Conservation (phyloP, 2,797 vertebrate species). For the Pipistrellus kuhlii region DNA sequence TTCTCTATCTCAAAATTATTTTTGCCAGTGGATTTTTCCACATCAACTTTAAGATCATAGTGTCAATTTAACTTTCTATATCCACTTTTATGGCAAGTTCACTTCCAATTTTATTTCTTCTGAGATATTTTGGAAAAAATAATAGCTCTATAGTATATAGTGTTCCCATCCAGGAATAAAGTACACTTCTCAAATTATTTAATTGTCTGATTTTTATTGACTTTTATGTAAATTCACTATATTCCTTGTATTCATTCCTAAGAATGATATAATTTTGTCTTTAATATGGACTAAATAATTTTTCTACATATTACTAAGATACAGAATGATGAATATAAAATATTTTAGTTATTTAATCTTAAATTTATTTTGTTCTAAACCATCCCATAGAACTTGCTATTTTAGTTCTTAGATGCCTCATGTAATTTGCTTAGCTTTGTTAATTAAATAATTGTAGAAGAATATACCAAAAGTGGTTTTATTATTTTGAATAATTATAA, state of each 20-base stretch:
- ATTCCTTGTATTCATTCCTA: neutral
- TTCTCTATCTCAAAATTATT: constrained; percentile 41
- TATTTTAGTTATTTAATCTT: neutral
- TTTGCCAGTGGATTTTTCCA: neutral
- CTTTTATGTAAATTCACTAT: neutral
- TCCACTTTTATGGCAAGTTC: neutral
- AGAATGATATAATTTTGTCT: neutral
- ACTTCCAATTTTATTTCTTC: constrained; percentile 47
- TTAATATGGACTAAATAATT: neutral
- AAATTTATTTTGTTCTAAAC: neutral
- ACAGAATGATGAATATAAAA: neutral
- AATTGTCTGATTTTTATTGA: neutral
- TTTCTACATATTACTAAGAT: neutral
- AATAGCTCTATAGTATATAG: neutral
- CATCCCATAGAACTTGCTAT: neutral
- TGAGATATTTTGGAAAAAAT: constrained; percentile 15
- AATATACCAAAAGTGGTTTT: neutral
- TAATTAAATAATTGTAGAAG: neutral
- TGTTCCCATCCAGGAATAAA: neutral
- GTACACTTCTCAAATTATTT: neutral
- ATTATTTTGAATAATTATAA: neutral
- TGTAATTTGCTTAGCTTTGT: neutral
- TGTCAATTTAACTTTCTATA: neutral
- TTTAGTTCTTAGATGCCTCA: neutral
- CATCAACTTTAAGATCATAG: neutral